phyloP scores from a whole-genome alignment of 1,140 invertebrate genomes.

The Drosophila suzukii region DNA sequence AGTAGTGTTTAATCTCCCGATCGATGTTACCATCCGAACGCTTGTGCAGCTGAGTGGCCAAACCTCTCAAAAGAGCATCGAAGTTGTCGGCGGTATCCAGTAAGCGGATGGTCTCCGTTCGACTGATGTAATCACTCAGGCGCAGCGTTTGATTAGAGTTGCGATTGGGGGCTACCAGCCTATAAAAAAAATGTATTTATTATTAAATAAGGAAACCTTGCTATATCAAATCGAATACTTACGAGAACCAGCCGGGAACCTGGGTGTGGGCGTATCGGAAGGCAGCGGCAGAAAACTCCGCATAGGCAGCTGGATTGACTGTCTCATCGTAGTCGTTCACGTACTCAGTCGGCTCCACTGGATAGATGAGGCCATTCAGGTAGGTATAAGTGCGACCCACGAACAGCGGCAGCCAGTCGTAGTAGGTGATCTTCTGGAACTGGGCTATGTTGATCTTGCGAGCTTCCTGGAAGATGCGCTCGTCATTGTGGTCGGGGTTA shows the following conservation, averaged over 20 bases:
- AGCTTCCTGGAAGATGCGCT: constrained; percentile 94
- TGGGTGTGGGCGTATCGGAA: constrained; percentile 94
- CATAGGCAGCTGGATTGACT: constrained; percentile 91
- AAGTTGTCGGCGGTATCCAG: constrained; percentile 87
- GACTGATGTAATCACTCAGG: constrained; percentile 91
- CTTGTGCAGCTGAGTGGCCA: constrained; percentile 89
- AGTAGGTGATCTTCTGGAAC: constrained; percentile 93
- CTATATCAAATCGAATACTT: constrained; percentile 70
- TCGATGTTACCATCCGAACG: constrained; percentile 89
- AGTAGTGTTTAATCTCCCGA: constrained; percentile 90
- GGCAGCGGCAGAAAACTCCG: constrained; percentile 93
- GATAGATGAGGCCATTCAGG: constrained; percentile 88
- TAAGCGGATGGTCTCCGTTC: constrained; percentile 85
- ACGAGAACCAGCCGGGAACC: constrained; percentile 91
- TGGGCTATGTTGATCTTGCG: constrained; percentile 91
- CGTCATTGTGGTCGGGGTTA: constrained; percentile 95
- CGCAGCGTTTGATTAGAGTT: constrained; percentile 86
- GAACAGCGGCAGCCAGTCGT: constrained; percentile 94
- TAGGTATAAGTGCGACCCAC: constrained; percentile 88
- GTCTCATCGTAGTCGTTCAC: constrained; percentile 95
- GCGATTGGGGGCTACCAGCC: constrained; percentile 88
- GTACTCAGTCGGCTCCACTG: constrained; percentile 86
- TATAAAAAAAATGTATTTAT: constrained; percentile 72
- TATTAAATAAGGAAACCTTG: neutral
- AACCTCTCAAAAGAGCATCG: constrained; percentile 89